Conservation (phyloP, 2,113 vertebrate species). For the Hypocryptadius cinnamomeus region DNA sequence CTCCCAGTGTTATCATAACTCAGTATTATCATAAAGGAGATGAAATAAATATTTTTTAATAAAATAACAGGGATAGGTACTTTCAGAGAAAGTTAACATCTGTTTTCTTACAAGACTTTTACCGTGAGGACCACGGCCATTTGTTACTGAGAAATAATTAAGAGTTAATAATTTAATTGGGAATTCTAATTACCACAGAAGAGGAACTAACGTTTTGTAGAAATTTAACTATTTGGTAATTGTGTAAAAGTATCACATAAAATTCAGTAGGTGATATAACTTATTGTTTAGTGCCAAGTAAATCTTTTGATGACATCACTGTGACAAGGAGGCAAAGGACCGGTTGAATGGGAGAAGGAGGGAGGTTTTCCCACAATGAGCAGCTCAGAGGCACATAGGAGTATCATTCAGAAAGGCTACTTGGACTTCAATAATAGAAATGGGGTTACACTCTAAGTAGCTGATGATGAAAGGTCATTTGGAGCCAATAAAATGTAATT, state of each 20-base stretch:
- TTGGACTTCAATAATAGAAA: conserved; percentile 19
- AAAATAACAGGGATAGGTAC: background rate
- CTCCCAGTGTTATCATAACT: background rate
- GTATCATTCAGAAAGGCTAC: background rate
- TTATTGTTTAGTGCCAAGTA: background rate
- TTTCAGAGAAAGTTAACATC: background rate
- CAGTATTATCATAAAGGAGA: background rate
- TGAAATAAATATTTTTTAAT: background rate
- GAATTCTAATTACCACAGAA: background rate
- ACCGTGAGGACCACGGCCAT: background rate
- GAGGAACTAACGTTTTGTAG: background rate
- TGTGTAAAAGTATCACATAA: background rate
- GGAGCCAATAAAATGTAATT: conserved; percentile 4
- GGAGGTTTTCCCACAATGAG: background rate
- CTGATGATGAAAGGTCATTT: background rate
- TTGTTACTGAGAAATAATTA: background rate
- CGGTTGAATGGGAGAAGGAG: background rate
- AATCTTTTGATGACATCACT: background rate
- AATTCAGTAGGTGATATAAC: background rate
- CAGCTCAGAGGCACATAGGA: background rate
- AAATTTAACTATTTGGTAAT: background rate
- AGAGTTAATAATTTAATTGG: background rate
- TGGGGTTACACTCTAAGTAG: background rate
- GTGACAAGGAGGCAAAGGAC: background rate
- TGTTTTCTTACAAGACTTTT: background rate